Evolutionary conservation across 2,797 vertebrate species (phyloP).

Genomic region (Macrochelys suwanniensis): DNA sequence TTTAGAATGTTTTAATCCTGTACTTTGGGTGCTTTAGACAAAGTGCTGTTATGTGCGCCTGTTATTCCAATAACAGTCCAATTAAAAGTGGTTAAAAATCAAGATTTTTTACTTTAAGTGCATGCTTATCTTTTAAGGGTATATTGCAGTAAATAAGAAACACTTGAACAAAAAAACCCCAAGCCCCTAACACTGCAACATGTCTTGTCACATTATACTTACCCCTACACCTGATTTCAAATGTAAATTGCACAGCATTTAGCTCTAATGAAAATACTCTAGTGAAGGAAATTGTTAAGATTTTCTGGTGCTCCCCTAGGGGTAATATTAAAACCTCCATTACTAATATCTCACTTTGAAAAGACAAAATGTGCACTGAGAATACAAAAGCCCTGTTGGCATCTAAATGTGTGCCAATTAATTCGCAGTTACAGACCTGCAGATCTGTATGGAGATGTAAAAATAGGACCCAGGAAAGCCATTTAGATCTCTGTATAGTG

Average conservation of each 20-base stretch:
- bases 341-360: constrained; percentile 85
- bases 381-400: constrained; percentile 87
- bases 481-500: constrained; percentile 80
- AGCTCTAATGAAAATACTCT: constrained; percentile 89
- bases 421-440: constrained; percentile 81
- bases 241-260: constrained; percentile 89
- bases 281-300: constrained; percentile 90
- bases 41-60: constrained; percentile 56
- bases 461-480: constrained; percentile 85
- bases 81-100: constrained; percentile 74
- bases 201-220: constrained; percentile 86
- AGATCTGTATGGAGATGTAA: constrained; percentile 81
- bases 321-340: constrained; percentile 87
- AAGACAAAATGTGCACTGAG: constrained; percentile 86
- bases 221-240: constrained; percentile 86
- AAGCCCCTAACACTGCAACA: constrained; percentile 68
- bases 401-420: constrained; percentile 87
- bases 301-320: constrained; percentile 87
- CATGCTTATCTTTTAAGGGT: constrained; percentile 75
- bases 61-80: constrained; percentile 64
- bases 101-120: constrained; percentile 75
- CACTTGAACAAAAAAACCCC: constrained; percentile 43
- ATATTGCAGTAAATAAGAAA: constrained; percentile 80
- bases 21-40: constrained; percentile 58
- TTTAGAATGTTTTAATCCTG: constrained; percentile 72